Conservation (phyloP, 2,888 invertebrate genomes). For the Hirtodrosophila histrioides region DNA sequence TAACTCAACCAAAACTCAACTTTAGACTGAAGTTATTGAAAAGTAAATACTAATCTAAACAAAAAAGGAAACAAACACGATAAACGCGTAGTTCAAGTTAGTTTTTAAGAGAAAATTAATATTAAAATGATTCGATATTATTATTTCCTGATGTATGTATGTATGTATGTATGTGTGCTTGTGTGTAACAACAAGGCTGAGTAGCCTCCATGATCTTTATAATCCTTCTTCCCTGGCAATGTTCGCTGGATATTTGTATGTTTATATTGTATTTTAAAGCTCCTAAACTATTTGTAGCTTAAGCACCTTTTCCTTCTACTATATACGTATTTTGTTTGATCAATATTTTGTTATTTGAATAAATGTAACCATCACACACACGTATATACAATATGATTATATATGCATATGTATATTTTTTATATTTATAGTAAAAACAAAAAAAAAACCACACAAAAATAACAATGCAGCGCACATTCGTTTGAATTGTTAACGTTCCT, state of each 20-base stretch:
- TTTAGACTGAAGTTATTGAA: constrained; percentile 70
- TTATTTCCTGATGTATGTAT: constrained; percentile 8
- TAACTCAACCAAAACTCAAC: constrained; percentile 68
- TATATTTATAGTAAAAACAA: constrained; percentile 54
- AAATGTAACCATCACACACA: constrained; percentile 38
- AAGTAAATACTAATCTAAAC: constrained; percentile 19
- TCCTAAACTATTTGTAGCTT: constrained; percentile 32
- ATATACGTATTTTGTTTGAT: constrained; percentile 30
- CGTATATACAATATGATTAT: constrained; percentile 6
- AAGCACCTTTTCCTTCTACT: constrained; percentile 31
- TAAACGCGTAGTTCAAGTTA: constrained; percentile 56
- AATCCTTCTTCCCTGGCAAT: constrained; percentile 34
- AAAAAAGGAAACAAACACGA: constrained; percentile 27
- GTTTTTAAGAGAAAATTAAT: constrained; percentile 31
- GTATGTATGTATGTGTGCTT: constrained; percentile 11
- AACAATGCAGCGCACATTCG: constrained; percentile 30
- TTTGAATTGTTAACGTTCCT: constrained; percentile 28
- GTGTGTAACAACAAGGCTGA: constrained; percentile 9
- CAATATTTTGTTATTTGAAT: constrained; percentile 33
- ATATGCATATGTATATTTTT: constrained; percentile 49
- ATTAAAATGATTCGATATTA: constrained; percentile 41
- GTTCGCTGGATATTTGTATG: constrained; percentile 45
- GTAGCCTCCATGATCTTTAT: constrained; percentile 22
- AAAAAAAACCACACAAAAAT: constrained; percentile 25
- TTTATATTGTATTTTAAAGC: constrained; percentile 29